Evolutionary conservation across 2,113 vertebrate genomes (phyloP), one percentile per base, ranked within the genome.

Genomic region (Dipodomys merriami): DNA sequence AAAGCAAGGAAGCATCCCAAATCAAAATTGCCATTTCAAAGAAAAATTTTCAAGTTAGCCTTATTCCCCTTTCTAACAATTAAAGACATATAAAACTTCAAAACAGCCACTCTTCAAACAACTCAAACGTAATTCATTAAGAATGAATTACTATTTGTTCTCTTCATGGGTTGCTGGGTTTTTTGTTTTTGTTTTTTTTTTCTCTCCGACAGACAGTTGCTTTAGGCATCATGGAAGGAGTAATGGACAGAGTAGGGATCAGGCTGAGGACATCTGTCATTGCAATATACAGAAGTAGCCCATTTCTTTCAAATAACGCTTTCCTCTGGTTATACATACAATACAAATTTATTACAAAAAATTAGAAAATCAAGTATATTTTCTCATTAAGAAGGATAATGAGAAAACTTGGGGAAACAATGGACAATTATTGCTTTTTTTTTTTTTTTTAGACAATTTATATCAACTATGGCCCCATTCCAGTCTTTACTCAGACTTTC

Each of bases 21-120:
- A 94, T 85, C 83, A 93, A 94, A 96, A 94, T 0, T 79, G 64
- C 13, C 2, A 46, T 82, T 93, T 94, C 69, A 88, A 77, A 94
- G 10, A 22, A 29, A 71, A 86, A 67, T 82, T 44, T 94, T 90
- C 33, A 80, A 80, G 22, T 27, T 85, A 39, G 12, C n/a, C 57
- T 81, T 35, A 25, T 23, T 79, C 29, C 71, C 29, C 9, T 74
- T 57, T 2, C 7, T 67, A 77, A 92, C 44, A 91, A 74, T 49
- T 76, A 82, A 89, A 35, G 29, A 20, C 46, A 81, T 39, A 77
- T 53, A 60, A 94, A 86, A 68, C 29, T 33, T 94, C 74, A 71
- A 27, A 11, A 84, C 2, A 89, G 60, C 15, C 65, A 87, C 25
- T 67, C n/a, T 94, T 69, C 33, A 80, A 91, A 83, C n/a, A 85